Conservation (phyloP, 2,797 vertebrate genomes). For the Forpus xanthops region DNA sequence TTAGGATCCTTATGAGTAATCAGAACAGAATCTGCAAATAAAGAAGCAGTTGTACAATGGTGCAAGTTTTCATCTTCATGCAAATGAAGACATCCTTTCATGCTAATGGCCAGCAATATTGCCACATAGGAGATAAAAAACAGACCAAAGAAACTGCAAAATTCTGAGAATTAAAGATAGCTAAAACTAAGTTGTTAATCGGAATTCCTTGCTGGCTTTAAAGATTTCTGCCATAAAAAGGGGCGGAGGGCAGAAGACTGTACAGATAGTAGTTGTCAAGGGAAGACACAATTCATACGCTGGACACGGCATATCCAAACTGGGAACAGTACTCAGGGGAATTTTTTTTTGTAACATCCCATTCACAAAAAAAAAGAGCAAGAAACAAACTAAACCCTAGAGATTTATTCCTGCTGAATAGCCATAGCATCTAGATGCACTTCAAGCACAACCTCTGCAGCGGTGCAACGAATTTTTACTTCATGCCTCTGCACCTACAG, state of each 20-base stretch:
- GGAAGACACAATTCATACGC: not conserved
- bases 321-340: not conserved
- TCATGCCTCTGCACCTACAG: not conserved
- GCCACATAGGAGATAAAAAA: not conserved
- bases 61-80: not conserved
- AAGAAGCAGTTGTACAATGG: constrained; percentile 37
- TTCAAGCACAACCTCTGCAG: not conserved
- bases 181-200: not conserved
- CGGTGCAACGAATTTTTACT: not conserved
- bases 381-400: not conserved
- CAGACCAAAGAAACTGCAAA: not conserved
- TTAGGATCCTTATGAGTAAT: constrained; percentile 40
- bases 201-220: not conserved
- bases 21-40: constrained; percentile 31
- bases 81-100: constrained; percentile 41
- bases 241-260: no score
- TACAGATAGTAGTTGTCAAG: not conserved
- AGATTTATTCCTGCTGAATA: not conserved
- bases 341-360: not conserved
- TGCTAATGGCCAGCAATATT: not conserved
- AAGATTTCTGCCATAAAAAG: not conserved
- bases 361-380: not conserved
- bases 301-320: not conserved
- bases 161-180: not conserved
- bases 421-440: rapidly evolving